A percentile compares a stretch with the other conserved stretches of the same genome.
Evolutionary conservation across 2,113 vertebrate species (phyloP).

Genomic region (Holacanthus passer): DNA sequence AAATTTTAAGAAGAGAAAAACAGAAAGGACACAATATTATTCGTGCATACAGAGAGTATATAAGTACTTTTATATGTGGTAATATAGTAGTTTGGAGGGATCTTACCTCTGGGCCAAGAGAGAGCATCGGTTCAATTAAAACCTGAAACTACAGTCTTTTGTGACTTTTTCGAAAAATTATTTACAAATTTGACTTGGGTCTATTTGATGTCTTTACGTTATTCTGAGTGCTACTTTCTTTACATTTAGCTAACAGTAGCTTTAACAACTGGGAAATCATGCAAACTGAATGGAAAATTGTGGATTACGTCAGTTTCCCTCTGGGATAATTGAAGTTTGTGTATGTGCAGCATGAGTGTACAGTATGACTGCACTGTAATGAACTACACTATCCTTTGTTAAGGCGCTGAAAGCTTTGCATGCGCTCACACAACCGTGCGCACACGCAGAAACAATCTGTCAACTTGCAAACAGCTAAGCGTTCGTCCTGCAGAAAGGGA

Average conservation of each 20-base stretch:
- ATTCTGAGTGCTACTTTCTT: not conserved
- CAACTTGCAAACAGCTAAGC: slow-evolving; percentile 71
- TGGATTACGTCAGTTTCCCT: slow-evolving; percentile 20
- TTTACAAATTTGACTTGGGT: not conserved
- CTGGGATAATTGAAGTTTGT: slow-evolving; percentile 1
- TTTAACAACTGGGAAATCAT: not conserved
- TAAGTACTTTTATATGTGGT: not conserved
- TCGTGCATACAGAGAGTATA: not conserved
- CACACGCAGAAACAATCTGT: slow-evolving; percentile 37
- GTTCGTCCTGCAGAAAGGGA: slow-evolving; percentile 84
- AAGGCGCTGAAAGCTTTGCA: slow-evolving; percentile 34
- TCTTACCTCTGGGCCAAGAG: too few species aligned
- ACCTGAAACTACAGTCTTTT: not conserved
- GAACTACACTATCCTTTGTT: slow-evolving; percentile 15
- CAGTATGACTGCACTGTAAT: slow-evolving; percentile 14
- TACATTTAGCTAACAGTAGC: not conserved
- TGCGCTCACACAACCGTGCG: not conserved
- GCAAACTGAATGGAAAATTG: slow-evolving; percentile 16
- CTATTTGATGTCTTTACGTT: not conserved
- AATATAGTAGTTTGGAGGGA: not conserved
- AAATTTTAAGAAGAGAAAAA: not conserved
- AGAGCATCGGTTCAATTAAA: not conserved
- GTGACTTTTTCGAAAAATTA: not conserved
- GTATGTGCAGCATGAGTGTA: slow-evolving; percentile 2
- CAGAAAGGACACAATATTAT: not conserved